phyloP scores from a whole-genome alignment of 2,797 vertebrate species.

The Mico argentatus region DNA sequence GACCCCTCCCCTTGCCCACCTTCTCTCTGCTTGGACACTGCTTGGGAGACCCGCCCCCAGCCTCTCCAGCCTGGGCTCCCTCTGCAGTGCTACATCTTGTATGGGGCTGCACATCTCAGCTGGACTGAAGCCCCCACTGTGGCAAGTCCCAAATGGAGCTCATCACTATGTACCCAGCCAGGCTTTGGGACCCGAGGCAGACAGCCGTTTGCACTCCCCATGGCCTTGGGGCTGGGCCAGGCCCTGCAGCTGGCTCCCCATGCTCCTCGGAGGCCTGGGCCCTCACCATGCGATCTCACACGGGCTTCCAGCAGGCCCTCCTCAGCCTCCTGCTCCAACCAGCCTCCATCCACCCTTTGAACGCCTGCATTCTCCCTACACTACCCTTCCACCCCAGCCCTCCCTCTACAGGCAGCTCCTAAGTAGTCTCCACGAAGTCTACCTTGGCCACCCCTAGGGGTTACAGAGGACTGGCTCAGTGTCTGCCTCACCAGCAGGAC shows the following conservation, averaged over 20 bases:
- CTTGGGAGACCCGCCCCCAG: neutral
- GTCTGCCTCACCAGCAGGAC: neutral
- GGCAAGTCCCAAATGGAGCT: neutral
- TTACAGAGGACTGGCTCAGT: neutral
- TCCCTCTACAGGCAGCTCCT: neutral
- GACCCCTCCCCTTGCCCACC: neutral
- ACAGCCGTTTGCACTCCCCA: neutral
- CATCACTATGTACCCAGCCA: neutral
- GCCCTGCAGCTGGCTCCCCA: neutral
- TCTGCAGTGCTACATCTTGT: too few species aligned
- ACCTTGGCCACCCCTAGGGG: neutral
- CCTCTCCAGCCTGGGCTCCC: neutral
- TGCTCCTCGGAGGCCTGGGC: neutral
- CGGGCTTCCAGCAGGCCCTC: neutral
- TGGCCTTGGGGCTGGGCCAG: neutral
- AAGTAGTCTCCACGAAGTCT: neutral
- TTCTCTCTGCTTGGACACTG: neutral
- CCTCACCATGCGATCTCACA: neutral
- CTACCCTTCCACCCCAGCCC: fast-evolving
- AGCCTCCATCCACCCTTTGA: neutral
- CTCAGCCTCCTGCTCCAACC: too few species aligned
- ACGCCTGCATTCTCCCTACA: neutral
- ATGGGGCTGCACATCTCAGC: neutral
- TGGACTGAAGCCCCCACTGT: neutral
- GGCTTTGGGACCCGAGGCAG: neutral